A percentile compares a stretch with the other conserved stretches of the same genome.
These are phyloP conservation scores for Poecilia wingei DNA, from an alignment of 2,797 vertebrate genomes.

Conservation along the genomic window DNA sequence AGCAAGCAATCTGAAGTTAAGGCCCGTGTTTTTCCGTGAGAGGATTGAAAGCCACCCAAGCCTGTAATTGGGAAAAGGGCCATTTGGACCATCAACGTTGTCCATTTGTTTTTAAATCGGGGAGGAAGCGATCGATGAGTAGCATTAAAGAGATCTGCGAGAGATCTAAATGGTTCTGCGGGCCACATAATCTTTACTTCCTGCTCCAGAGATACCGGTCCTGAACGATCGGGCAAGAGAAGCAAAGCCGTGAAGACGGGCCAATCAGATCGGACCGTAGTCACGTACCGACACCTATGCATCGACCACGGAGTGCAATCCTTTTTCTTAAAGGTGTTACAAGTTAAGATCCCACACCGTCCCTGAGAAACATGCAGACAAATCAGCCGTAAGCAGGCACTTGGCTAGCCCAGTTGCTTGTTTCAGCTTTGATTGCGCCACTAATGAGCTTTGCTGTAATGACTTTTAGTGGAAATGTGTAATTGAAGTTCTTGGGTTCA, in stretches of 20 bases:
- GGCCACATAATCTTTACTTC: conserved; percentile 76
- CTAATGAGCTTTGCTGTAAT: conserved; percentile 63
- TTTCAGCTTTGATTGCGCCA: conserved; percentile 34
- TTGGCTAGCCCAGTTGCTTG: conserved; percentile 16
- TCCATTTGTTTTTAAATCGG: conserved; percentile 84
- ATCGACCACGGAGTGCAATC: conserved; percentile 46
- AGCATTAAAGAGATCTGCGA: conserved; percentile 83
- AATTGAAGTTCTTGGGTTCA: conserved; percentile 42
- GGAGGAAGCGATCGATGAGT: conserved; percentile 72
- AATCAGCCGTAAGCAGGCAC: conserved; percentile 49
- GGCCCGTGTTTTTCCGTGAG: conserved; percentile 59
- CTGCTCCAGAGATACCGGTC: conserved; percentile 77
- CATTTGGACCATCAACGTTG: conserved; percentile 78
- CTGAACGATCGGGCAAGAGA: conserved; percentile 77
- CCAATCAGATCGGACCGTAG: conserved; percentile 70
- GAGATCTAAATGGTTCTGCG: conserved; percentile 83
- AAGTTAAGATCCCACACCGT: conserved; percentile 50
- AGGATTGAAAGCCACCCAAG: conserved; percentile 77
- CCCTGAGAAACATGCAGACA: conserved; percentile 13
- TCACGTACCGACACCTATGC: conserved; percentile 39
- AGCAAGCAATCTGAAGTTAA: conserved; percentile 61
- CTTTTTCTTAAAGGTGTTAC: conserved; percentile 21
- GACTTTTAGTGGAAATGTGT: conserved; percentile 44
- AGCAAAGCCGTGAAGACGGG: conserved; percentile 56
- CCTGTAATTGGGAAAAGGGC: conserved; percentile 82